Percentiles rank a stretch among this genome's conserved stretches.
Conservation (phyloP, 2,797 vertebrate species). For the Characodon lateralis region DNA sequence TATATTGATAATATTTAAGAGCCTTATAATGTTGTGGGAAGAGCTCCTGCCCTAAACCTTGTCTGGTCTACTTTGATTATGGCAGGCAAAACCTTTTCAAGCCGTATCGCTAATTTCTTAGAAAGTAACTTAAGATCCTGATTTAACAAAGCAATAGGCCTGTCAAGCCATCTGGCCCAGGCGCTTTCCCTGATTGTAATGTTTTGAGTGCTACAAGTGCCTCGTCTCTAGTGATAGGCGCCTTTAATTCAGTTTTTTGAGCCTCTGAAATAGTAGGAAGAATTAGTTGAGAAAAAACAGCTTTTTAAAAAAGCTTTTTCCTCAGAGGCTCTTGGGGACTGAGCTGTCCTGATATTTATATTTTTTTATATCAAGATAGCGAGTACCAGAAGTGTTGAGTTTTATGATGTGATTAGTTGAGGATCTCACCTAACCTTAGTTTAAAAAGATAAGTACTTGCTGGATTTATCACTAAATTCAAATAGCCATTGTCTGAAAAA, state of each 20-base stretch:
- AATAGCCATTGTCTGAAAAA: no score
- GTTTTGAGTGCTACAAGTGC: background rate
- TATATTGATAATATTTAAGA: no score
- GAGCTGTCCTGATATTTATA: conserved; percentile 14
- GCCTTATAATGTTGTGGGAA: background rate
- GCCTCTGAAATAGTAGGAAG: background rate
- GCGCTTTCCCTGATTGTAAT: background rate
- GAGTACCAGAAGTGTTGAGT: background rate
- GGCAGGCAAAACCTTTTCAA: background rate
- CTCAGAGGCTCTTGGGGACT: background rate
- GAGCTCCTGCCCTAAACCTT: background rate
- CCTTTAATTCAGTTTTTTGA: conserved; percentile 5
- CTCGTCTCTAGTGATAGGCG: background rate
- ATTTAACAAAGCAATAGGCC: background rate
- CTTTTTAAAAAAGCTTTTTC: background rate
- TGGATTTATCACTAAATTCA: no score
- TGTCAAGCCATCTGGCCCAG: background rate
- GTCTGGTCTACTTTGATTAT: background rate
- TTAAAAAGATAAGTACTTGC: background rate
- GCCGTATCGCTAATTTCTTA: background rate
- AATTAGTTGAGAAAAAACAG: background rate
- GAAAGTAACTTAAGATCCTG: background rate
- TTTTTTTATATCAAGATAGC: conserved; percentile 4
- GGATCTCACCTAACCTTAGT: conserved; percentile 3
- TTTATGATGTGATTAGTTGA: background rate